Conservation (phyloP, 2,888 invertebrate genomes). For the Melieria picta region DNA sequence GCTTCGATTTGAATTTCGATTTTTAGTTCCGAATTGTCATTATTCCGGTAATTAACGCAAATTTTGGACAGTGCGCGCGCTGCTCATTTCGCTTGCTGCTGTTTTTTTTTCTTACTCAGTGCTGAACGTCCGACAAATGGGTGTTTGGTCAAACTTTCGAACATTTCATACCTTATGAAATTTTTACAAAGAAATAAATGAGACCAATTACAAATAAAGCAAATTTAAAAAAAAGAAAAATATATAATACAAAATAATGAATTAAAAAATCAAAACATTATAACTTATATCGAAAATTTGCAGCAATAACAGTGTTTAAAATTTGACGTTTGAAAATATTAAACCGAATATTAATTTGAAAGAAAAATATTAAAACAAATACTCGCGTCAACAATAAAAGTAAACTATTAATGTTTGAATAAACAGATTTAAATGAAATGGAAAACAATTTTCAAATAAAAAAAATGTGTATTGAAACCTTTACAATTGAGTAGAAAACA, state of each 20-base stretch:
- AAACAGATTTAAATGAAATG: no score
- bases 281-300: background rate
- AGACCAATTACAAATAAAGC: background rate
- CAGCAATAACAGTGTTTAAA: no score
- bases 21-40: conserved; percentile 32
- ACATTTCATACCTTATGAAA: background rate
- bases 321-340: background rate
- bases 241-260: background rate
- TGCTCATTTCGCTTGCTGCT: no score
- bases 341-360: no score
- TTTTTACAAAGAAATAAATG: conserved; percentile 2
- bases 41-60: conserved; percentile 29
- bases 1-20: conserved; percentile 15
- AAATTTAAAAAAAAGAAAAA: background rate
- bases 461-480: no score
- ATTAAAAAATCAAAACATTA: background rate
- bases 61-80: background rate
- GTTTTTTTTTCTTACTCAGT: background rate
- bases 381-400: no score
- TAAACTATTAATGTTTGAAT: no score
- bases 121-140: background rate
- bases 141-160: background rate
- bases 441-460: no score
- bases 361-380: no score
- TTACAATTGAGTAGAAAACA: no score